Evolutionary conservation across 2,113 vertebrate species (phyloP), one percentile per base, ranked within the genome.

Genomic region (Amphiprion percula): DNA sequence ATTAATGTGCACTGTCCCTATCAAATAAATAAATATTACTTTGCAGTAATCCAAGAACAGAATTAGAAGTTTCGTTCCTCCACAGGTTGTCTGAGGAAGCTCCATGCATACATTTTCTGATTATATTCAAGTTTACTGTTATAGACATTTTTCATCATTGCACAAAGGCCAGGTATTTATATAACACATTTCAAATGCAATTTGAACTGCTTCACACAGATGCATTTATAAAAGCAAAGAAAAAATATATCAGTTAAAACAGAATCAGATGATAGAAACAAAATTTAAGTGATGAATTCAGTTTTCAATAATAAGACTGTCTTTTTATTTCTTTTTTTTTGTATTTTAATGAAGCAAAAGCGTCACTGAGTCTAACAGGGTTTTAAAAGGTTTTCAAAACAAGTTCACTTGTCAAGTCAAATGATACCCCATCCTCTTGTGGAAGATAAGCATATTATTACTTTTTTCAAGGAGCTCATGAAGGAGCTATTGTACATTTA

Each of bases 31-130:
- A 26, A 26, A 26, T 26, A 26, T 21, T 46, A 30, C 17, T 46
- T 10, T 68, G 17, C 63, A 74, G 47, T 44, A 77, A 52, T 17
- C 39, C 6, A 53, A 52, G 8, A 60, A 60, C 21, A 50, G 55
- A 17, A 56, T 50, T 47, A n/a, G 17, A 23, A 28, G 61, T 10
- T 17, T 50, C 14, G 41, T 39, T 23, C 54, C 44, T 49, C 39
- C 47, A 23, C 19, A 59, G 39, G 23, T 17, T 49, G 17, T 49
- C 2, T 49, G 47, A 49, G 47, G 47, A 15, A 17, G 17, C 5
- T 7, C 5, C 1, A 49, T 49, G 7, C 46, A 17, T 47, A 47
- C 11, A 47, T 47, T 47, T 17, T 49, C 17, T 19, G 3, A 15
- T 7, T 49, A 49, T 49, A 49, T 15, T 19, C 16, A 17, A 19